Percentiles rank a stretch among this genome's conserved stretches.
These are phyloP conservation scores for Phoebastria nigripes DNA, from an alignment of 2,797 vertebrate species.

Conservation along the genomic window DNA sequence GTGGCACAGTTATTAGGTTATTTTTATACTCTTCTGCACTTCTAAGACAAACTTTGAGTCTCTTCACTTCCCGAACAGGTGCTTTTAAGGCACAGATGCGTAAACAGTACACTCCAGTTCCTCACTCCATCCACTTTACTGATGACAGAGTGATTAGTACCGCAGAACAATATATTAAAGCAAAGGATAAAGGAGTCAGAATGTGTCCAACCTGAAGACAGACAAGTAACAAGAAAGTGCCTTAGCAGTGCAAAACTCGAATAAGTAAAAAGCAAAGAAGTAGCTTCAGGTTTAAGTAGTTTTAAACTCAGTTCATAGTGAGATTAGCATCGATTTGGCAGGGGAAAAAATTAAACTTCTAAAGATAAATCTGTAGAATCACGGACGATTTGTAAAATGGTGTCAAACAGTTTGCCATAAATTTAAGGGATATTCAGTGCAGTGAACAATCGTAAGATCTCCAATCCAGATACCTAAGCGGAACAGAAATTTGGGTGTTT, in stretches of 20 bases:
- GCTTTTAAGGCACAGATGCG: neutral
- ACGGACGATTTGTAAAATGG: neutral
- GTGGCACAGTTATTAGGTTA: slow-evolving; percentile 21
- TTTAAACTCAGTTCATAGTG: neutral
- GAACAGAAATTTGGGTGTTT: slow-evolving; percentile 45
- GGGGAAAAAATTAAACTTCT: slow-evolving; percentile 17
- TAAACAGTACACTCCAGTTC: neutral
- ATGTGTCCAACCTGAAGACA: neutral
- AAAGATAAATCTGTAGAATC: slow-evolving; percentile 30
- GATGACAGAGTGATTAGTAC: neutral
- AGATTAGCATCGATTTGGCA: slow-evolving; percentile 9
- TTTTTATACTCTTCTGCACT: slow-evolving; percentile 2
- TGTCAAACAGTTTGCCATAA: slow-evolving; percentile 8
- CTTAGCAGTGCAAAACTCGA: neutral
- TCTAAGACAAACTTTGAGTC: neutral
- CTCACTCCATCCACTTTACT: neutral
- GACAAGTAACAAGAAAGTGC: neutral
- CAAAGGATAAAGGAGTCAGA: neutral
- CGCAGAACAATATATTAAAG: neutral
- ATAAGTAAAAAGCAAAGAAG: neutral
- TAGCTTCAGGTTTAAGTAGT: neutral
- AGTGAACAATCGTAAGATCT: neutral
- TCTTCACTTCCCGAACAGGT: neutral
- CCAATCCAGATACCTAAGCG: slow-evolving; percentile 11
- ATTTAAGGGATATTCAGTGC: slow-evolving; percentile 2